Evolutionary conservation across 2,797 vertebrate genomes (phyloP), one percentile per base, ranked within the genome.

Genomic region (Chiloscyllium punctatum): DNA sequence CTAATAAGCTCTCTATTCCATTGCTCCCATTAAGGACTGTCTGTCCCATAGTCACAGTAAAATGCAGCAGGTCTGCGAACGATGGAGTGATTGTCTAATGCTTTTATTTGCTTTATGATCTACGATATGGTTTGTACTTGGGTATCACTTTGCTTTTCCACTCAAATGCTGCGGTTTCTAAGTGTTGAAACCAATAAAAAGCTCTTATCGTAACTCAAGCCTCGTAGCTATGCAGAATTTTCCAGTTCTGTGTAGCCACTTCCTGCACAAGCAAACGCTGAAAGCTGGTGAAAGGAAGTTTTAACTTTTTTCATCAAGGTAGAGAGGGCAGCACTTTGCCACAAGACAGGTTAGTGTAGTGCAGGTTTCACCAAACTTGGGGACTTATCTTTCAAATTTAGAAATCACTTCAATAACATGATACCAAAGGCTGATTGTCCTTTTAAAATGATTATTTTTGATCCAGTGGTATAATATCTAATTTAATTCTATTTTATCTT

Each of bases 181-280:
- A 95, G 71, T 57, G 71, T 53, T 95, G 69, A 95, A 95, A 95
- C 94, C 94, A 95, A 95, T 71, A 94, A 71, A 94, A 37, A 94
- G n/a, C 42, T 53, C 94, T 95, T 95, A 95, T 95, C 94, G 48
- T 95, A 95, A 95, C 16, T 77, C 13, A 77, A 53, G 42, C 94
- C 77, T 77, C 33, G 68, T 72, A 57, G 16, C 88, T 95, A 95
- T 37, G 71, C 94, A 77, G 48, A 57, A 95, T 95, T 95, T 95
- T 95, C 94, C 94, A 95, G 77, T 51, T 53, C 94, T 95, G 5
- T 95, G 94, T 33, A 95, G 94, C 94, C 94, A 95, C 94, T 95
- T 95, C 94, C 94, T 95, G 94, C 94, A 95, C 27, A 33, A 95
- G 94, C 71, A 95, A 77, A 74, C 18, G 71, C 94, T 77, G 37